These are phyloP conservation scores for Porites lutea DNA, from an alignment of 64 coral and sea anemone genomes.

Conservation along the genomic window DNA sequence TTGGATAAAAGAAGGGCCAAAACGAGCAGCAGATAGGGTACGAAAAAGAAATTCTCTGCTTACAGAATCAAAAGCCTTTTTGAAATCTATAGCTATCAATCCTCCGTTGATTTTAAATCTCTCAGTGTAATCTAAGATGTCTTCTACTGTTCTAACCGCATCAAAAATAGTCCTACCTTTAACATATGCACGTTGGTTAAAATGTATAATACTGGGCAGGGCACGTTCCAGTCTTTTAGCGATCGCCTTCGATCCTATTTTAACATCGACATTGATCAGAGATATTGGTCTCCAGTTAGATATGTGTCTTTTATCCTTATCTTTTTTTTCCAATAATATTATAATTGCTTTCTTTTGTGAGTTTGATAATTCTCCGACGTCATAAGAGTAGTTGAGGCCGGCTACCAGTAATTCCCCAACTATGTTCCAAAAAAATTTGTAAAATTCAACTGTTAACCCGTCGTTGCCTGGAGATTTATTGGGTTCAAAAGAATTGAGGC, in stretches of 20 bases:
- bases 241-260: slow-evolving; percentile 62
- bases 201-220: slow-evolving; percentile 36
- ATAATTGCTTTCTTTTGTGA: slow-evolving; percentile 23
- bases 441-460: slow-evolving; percentile 7
- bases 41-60: slow-evolving; percentile 19
- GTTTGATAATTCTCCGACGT: slow-evolving; percentile 11
- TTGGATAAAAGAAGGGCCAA: neutral
- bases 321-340: no score
- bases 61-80: slow-evolving; percentile 49
- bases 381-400: slow-evolving; percentile 33
- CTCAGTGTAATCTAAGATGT: slow-evolving; percentile 14
- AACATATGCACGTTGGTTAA: slow-evolving; percentile 39
- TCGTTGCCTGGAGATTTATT: neutral
- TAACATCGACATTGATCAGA: slow-evolving; percentile 40
- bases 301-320: no score
- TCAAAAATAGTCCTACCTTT: slow-evolving; percentile 46
- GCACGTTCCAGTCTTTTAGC: slow-evolving; percentile 62
- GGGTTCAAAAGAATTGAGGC: neutral
- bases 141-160: slow-evolving; percentile 33
- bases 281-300: slow-evolving; percentile 54
- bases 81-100: slow-evolving; percentile 30
- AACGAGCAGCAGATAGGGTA: neutral
- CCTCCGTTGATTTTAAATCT: neutral
- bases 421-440: slow-evolving; percentile 15
- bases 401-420: slow-evolving; percentile 39